These are phyloP conservation scores for Gavia stellata DNA, from an alignment of 2,113 vertebrate species.

Conservation along the genomic window DNA sequence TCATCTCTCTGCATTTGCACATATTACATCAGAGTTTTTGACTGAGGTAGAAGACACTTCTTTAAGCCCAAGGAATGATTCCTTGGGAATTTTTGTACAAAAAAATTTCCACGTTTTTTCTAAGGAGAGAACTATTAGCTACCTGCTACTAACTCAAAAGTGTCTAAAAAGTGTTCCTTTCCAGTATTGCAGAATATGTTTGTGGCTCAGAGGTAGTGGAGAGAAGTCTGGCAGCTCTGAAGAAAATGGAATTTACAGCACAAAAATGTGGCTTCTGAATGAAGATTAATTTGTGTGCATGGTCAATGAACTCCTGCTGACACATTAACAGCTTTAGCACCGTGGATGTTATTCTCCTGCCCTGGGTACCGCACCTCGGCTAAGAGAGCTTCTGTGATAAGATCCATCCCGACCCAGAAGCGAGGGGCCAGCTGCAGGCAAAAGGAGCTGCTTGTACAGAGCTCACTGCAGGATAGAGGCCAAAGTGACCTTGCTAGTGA, in stretches of 20 bases:
- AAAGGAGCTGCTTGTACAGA: not conserved
- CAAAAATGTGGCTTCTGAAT: not conserved
- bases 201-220: not conserved
- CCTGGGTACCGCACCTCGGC: not conserved
- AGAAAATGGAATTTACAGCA: not conserved
- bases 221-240: not conserved
- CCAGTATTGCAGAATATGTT: not conserved
- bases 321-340: not conserved
- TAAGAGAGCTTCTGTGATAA: not conserved
- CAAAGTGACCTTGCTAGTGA: not conserved
- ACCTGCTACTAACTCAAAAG: not conserved
- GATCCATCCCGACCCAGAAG: not conserved
- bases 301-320: not conserved
- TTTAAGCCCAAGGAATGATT: not conserved
- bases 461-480: not conserved
- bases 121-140: not conserved
- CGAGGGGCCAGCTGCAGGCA: accelerated
- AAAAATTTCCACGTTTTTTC: not conserved
- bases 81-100: not conserved
- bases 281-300: not conserved
- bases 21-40: not conserved
- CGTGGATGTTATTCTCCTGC: not conserved
- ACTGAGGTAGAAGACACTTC: not conserved
- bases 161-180: not conserved
- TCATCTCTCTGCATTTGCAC: not conserved